Evolutionary conservation across 2,888 invertebrate species (phyloP), one percentile per base, ranked within the genome.

Genomic region (Tachina grossa): DNA sequence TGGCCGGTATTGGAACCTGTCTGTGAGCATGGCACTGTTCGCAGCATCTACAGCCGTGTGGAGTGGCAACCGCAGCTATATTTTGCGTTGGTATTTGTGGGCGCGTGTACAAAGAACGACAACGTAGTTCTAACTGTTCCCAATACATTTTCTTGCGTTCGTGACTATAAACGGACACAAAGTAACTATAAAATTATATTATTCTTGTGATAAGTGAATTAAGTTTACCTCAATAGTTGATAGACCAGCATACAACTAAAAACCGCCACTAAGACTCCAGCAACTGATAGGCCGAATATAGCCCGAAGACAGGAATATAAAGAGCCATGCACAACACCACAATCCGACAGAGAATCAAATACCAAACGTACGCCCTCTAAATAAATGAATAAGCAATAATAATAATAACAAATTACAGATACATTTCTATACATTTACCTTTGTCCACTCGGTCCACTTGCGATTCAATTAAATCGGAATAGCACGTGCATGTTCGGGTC

Each of bases 141-240:
- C 98, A 98, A 92, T 98, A 98, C 96, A 97, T 97, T 93, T 97
- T 98, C 93, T 98, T 98, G 86, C 97, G 96, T 93, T 98, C 98
- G 91, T 98, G 98, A 88, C 97, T 97, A 14, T 5, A 49, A 31
- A 45, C n/a, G n/a, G n/a, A 9, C 55, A 68, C n/a, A n/a, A 19
- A 16, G 2, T 6, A 0, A 61, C 16, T 51, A n/a, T 0, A 8
- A 9, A 39, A 43, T 13, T 11, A 0, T 13, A 31, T 19, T 45
- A 13, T 9, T 55, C 9, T 16, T 8, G 19, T 2, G 10, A 14
- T 45, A 65, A 53, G n/a, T 13, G 4, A 2, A 39, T 49, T 10
- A 19, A 22, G 86, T 90, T 90, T 91, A 96, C 96, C 96, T 96
- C 74, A 97, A 93, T 85, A 98, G 94, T 92, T 98, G 97, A 91